Percentiles rank a stretch among this genome's conserved stretches.
phyloP scores from a whole-genome alignment of 1,140 invertebrate genomes.

The Apis mellifera region DNA sequence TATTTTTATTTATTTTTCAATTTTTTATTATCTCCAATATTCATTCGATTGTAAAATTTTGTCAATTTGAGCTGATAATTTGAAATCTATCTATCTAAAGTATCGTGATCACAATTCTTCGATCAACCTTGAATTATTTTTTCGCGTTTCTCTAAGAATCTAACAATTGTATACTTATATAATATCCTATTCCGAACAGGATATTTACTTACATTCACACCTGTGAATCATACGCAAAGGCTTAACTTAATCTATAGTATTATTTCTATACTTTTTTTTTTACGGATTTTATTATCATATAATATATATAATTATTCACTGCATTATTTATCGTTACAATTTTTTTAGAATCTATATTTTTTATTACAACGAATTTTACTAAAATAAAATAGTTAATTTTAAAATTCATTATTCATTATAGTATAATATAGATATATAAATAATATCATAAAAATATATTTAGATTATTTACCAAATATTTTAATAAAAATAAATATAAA shows the following conservation, averaged over 20 bases:
- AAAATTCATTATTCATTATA: too few relatives aligned
- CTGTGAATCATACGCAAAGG: neutral
- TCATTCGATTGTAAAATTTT: slow-evolving; percentile 18
- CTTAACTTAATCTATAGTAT: slow-evolving; percentile 20
- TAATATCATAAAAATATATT: too few relatives aligned
- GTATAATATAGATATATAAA: too few relatives aligned
- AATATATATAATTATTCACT: neutral
- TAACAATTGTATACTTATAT: neutral
- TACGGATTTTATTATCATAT: neutral
- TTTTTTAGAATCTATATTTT: neutral
- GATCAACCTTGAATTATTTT: slow-evolving; percentile 1
- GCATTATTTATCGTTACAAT: too few relatives aligned
- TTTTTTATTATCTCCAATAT: neutral
- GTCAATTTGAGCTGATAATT: neutral
- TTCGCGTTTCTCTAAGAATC: neutral
- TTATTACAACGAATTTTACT: too few relatives aligned
- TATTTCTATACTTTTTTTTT: neutral
- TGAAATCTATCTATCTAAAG: neutral
- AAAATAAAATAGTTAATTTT: too few relatives aligned
- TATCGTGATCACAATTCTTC: neutral
- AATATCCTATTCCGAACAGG: neutral
- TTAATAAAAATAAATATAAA: too few relatives aligned
- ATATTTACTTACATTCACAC: neutral
- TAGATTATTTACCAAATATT: too few relatives aligned
- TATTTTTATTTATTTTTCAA: neutral